Percentiles rank a stretch among this genome's conserved stretches.
These are phyloP conservation scores for Amblyjoppa fuscipennis DNA, from an alignment of 2,888 invertebrate species.

Conservation along the genomic window DNA sequence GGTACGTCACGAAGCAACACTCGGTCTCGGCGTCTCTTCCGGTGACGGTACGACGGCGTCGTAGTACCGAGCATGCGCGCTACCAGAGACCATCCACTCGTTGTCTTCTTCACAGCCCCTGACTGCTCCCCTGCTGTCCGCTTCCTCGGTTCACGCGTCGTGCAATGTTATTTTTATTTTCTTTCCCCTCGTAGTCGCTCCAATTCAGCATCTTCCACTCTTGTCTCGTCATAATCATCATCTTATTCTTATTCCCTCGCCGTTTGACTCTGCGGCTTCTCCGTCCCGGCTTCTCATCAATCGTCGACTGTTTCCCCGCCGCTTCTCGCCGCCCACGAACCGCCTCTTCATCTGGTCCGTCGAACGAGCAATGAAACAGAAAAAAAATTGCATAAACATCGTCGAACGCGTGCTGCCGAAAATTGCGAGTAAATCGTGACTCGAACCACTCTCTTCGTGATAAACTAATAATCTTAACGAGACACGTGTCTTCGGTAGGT, in stretches of 20 bases:
- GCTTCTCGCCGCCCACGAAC: constrained; percentile 76
- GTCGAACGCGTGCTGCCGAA: constrained; percentile 3
- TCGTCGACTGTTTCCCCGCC: constrained; percentile 75
- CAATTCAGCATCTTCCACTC: constrained; percentile 3
- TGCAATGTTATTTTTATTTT: not conserved
- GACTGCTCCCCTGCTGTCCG: not conserved
- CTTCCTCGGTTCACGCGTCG: constrained; percentile 1
- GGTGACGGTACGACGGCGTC: not conserved
- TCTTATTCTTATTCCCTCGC: constrained; percentile 13
- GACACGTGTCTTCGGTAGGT: not conserved
- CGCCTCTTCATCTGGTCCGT: constrained; percentile 78
- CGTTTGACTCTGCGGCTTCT: not conserved
- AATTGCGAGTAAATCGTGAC: constrained; percentile 29
- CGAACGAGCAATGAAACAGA: constrained; percentile 69
- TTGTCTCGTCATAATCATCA: constrained; percentile 8
- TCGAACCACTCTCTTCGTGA: constrained; percentile 28
- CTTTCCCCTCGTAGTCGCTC: not conserved
- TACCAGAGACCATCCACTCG: constrained; percentile 1
- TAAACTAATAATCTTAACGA: not conserved
- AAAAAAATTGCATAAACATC: constrained; percentile 40
- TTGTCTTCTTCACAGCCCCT: constrained; percentile 29
- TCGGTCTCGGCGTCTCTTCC: constrained; percentile 6
- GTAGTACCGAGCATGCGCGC: not conserved
- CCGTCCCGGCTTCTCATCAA: constrained; percentile 61
- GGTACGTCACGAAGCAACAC: constrained; percentile 1